These are phyloP conservation scores for Oegoconia quadripuncta DNA, from an alignment of 2,888 invertebrate genomes.

Conservation along the genomic window DNA sequence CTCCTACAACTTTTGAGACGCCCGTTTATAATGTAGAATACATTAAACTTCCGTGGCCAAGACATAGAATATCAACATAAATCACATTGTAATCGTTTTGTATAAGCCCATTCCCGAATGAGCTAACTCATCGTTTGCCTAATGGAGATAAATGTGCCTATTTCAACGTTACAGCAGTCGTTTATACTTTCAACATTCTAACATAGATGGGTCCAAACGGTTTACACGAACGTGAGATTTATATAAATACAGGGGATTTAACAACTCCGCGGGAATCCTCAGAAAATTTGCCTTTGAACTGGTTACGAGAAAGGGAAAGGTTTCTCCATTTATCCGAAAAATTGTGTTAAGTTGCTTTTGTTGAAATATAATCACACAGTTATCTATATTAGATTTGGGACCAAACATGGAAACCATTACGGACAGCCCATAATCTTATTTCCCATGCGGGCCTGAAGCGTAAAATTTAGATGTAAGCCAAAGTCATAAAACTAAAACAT, in stretches of 20 bases:
- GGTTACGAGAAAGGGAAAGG: slow-evolving; percentile 31
- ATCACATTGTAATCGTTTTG: slow-evolving; percentile 12
- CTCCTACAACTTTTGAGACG: no score
- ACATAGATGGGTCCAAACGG: slow-evolving; percentile 9
- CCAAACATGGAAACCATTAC: slow-evolving; percentile 9
- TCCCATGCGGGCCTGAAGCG: slow-evolving; percentile 1
- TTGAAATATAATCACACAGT: slow-evolving; percentile 15
- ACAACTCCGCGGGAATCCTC: slow-evolving; percentile 36
- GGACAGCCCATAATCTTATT: slow-evolving; percentile 19
- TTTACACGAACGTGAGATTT: slow-evolving; percentile 39
- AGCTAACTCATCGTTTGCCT: slow-evolving; percentile 16
- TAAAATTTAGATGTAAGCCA: slow-evolving; percentile 3
- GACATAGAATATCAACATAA: slow-evolving; percentile 3
- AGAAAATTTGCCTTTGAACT: slow-evolving; percentile 40
- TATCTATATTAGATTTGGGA: slow-evolving; percentile 11
- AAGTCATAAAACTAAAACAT: slow-evolving; percentile 14
- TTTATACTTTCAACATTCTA: slow-evolving; percentile 3
- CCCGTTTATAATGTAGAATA: not conserved
- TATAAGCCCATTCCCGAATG: slow-evolving; percentile 15
- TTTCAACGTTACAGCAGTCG: slow-evolving; percentile 13
- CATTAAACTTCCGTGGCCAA: not conserved
- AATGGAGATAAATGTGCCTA: slow-evolving; percentile 19
- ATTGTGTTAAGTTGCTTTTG: slow-evolving; percentile 21
- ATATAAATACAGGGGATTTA: slow-evolving; percentile 42
- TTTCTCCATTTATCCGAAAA: slow-evolving; percentile 31